Percentiles rank a stretch among this genome's conserved stretches.
Evolutionary conservation across 2,888 invertebrate genomes (phyloP).

Genomic region (Meiosimyza platycephala): DNA sequence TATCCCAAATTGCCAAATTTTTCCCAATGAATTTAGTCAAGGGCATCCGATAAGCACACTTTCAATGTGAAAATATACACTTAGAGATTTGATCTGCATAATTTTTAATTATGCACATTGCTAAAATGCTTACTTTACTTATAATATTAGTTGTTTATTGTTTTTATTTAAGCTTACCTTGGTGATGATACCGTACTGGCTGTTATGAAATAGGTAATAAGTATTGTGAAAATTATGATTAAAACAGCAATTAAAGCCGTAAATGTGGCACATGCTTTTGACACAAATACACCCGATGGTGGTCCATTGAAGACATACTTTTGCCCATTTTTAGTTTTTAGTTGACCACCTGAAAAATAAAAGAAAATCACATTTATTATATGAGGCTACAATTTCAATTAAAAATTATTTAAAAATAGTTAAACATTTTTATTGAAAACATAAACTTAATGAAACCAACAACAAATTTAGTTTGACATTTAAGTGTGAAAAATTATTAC

Average conservation of each 20-base stretch:
- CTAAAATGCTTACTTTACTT: too few species aligned
- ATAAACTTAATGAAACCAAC: not conserved
- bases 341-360: constrained; percentile 63
- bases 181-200: constrained; percentile 50
- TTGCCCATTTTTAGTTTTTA: constrained; percentile 68
- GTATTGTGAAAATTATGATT: constrained; percentile 59
- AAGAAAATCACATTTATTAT: not conserved
- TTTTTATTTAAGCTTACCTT: constrained; percentile 53
- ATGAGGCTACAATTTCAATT: too few species aligned
- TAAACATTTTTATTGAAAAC: not conserved
- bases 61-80: too few species aligned
- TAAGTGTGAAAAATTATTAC: too few species aligned
- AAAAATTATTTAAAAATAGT: too few species aligned
- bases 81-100: too few species aligned
- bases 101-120: constrained; percentile 30
- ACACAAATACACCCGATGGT: constrained; percentile 63
- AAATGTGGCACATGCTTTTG: constrained; percentile 60
- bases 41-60: too few species aligned
- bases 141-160: not conserved
- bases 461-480: not conserved
- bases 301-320: constrained; percentile 67
- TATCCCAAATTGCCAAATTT: too few species aligned
- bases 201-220: constrained; percentile 64
- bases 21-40: too few species aligned
- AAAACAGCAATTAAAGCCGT: constrained; percentile 56